These are phyloP conservation scores for Odontamblyopus lacepedii DNA, from an alignment of 2,797 vertebrate genomes.

Conservation along the genomic window DNA sequence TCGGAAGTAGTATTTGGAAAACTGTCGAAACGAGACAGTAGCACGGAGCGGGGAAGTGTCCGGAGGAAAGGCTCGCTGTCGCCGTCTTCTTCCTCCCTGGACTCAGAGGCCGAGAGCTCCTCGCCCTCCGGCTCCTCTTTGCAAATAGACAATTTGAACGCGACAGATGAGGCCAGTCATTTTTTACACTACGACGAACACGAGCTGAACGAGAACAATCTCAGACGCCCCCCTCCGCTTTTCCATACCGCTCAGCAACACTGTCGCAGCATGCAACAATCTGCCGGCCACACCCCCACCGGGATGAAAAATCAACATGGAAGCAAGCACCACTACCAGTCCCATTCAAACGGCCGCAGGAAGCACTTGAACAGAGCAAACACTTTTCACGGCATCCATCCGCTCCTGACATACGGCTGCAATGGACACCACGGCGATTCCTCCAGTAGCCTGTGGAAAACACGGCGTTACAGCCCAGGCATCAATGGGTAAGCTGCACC, in stretches of 20 bases:
- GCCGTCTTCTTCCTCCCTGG: slow-evolving; percentile 82
- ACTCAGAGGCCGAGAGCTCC: slow-evolving; percentile 87
- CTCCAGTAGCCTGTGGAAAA: slow-evolving; percentile 91
- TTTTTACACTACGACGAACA: slow-evolving; percentile 64
- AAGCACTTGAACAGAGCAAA: slow-evolving; percentile 92
- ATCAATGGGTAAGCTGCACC: slow-evolving; percentile 85
- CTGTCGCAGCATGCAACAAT: slow-evolving; percentile 74
- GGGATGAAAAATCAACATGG: slow-evolving; percentile 60
- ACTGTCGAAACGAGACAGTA: slow-evolving; percentile 53
- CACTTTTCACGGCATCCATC: slow-evolving; percentile 90
- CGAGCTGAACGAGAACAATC: slow-evolving; percentile 63
- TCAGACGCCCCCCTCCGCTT: slow-evolving; percentile 43
- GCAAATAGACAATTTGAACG: slow-evolving; percentile 78
- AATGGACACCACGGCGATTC: slow-evolving; percentile 74
- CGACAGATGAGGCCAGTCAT: slow-evolving; percentile 71
- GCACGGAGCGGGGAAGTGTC: slow-evolving; percentile 53
- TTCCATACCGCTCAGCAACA: slow-evolving; percentile 53
- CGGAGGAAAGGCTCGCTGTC: slow-evolving; percentile 82
- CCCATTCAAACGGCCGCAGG: slow-evolving; percentile 80
- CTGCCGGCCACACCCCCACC: slow-evolving; percentile 72
- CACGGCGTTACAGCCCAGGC: slow-evolving; percentile 88
- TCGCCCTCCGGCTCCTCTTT: slow-evolving; percentile 66
- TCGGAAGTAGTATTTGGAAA: slow-evolving; percentile 70
- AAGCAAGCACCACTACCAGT: slow-evolving; percentile 58
- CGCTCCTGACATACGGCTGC: slow-evolving; percentile 78